These are phyloP conservation scores for Patella vulgata DNA, from an alignment of 1,140 invertebrate species.

Conservation along the genomic window DNA sequence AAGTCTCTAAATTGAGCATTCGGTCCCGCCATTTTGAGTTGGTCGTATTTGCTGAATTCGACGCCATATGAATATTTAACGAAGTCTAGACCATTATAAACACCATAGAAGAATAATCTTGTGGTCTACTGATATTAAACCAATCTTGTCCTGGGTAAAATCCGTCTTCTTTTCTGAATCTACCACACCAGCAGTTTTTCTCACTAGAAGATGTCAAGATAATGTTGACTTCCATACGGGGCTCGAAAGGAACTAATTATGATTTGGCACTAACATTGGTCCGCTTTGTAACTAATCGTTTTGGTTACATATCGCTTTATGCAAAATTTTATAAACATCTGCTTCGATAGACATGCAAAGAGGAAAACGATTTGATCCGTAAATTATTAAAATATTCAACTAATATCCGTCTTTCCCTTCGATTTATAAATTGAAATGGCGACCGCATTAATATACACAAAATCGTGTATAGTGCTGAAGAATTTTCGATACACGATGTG, in stretches of 20 bases:
- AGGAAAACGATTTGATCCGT: too few relatives aligned
- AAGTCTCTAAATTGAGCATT: conserved; percentile 37
- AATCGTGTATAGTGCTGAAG: too few relatives aligned
- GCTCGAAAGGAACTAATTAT: not conserved
- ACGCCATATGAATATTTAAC: conserved; percentile 25
- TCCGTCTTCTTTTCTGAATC: not conserved
- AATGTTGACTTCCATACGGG: conserved; percentile 29
- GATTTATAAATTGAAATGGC: too few relatives aligned
- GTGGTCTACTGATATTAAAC: not conserved
- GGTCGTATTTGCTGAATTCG: conserved; percentile 19
- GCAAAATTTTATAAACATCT: too few relatives aligned
- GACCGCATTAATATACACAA: too few relatives aligned
- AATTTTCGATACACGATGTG: too few relatives aligned
- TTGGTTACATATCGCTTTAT: too few relatives aligned
- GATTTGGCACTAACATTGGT: too few relatives aligned
- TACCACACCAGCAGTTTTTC: conserved; percentile 4
- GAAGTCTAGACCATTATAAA: conserved; percentile 2
- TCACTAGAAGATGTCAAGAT: conserved; percentile 1
- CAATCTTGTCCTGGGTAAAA: not conserved
- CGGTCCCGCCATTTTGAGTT: conserved; percentile 33
- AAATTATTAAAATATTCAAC: too few relatives aligned
- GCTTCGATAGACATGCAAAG: too few relatives aligned
- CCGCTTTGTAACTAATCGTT: too few relatives aligned
- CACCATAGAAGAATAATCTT: not conserved
- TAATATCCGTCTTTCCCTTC: too few relatives aligned